Evolutionary conservation across 2,888 invertebrate species (phyloP), one percentile per base, ranked within the genome.

Genomic region (Neuroscelio doddi): DNA sequence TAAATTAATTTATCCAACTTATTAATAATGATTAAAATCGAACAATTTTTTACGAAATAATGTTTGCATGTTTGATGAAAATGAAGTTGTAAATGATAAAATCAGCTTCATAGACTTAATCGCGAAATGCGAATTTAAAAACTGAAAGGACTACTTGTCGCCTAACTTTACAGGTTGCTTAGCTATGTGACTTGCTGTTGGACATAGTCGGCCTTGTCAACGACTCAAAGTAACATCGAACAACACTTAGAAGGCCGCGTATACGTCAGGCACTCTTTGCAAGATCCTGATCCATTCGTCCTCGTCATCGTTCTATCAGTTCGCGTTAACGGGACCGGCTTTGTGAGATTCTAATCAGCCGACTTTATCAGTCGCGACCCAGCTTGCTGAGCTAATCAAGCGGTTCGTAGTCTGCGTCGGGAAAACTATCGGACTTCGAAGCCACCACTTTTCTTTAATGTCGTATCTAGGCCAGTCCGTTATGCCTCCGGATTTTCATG

Each of bases 231-330:
- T n/a, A 24, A 24, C 41, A 12, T 24, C 36, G 36, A 32, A 12
- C 41, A 41, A 41, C 41, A 24, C 24, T 41, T 24, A 24, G 41
- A 41, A 41, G 41, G 41, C 41, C 41, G 41, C 17, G 38, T 17
- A 21, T 21, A 7, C 41, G 41, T 41, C 41, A 24, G 36, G 16
- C n/a, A 9, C 12, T 36, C 29, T 53, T 45, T 53, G 45, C 45
- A 42, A 24, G 38, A 53, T 29, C 49, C 39, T 45, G 38, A 45
- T 41, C 17, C 45, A 53, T 53, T 44, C 53, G 45, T 45, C 53
- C 53, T 53, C 38, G 53, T 53, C 53, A 53, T 45, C 53, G 3
- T 38, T 38, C 45, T 29, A 45, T 36, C 45, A 16, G 21, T 30
- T 42, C 32, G 51, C 36, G 34, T 45, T 53, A 53, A 53, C 53